These are phyloP conservation scores for Eublepharis macularius DNA, from an alignment of 2,113 vertebrate genomes.

Conservation along the genomic window DNA sequence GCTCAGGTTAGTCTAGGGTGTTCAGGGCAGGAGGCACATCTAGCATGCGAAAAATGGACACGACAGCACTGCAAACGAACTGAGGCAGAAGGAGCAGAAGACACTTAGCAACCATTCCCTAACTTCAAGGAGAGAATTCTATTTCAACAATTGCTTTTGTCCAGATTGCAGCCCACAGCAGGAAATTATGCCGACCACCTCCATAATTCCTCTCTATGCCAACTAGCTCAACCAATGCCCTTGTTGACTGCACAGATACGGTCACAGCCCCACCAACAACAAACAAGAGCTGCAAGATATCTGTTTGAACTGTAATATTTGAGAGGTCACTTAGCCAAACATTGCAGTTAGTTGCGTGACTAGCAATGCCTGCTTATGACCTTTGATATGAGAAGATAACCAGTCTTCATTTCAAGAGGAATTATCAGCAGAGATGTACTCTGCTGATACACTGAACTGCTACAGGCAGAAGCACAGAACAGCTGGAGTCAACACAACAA, in stretches of 20 bases:
- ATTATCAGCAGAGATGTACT: not conserved
- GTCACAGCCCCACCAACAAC: rapidly evolving
- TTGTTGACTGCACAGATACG: not conserved
- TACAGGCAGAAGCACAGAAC: too few relatives aligned
- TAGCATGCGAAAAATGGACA: not conserved
- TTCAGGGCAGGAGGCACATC: too few relatives aligned
- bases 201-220: not conserved
- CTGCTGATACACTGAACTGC: too few relatives aligned
- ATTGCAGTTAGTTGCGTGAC: not conserved
- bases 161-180: not conserved
- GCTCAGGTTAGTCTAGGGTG: too few relatives aligned
- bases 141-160: not conserved
- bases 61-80: not conserved
- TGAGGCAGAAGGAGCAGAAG: not conserved
- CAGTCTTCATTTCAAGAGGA: not conserved
- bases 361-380: not conserved
- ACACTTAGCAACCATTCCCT: not conserved
- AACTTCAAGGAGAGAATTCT: not conserved
- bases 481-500: too few relatives aligned
- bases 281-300: not conserved
- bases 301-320: not conserved
- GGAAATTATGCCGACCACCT: not conserved
- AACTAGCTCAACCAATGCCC: not conserved
- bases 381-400: not conserved
- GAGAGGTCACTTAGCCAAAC: not conserved